Conservation (phyloP, 2,113 vertebrate genomes). For the Embiotoca jacksoni region DNA sequence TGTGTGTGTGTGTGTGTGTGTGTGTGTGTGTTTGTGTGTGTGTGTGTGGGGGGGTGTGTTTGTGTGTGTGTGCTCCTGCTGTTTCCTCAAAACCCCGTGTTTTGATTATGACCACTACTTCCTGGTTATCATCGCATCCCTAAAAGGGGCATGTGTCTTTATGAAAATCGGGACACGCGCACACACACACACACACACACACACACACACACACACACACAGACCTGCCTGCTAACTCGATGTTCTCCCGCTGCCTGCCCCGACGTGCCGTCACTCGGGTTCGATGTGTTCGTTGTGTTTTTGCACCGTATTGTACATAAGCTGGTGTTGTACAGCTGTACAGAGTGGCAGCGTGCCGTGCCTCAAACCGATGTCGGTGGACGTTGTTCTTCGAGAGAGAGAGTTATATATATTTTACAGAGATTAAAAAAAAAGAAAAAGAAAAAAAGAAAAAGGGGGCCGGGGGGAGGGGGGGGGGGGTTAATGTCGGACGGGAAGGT, state of each 20-base stretch:
- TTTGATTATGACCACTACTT: conserved; percentile 57
- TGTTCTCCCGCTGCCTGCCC: conserved; percentile 60
- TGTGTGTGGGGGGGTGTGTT: conserved; percentile 14
- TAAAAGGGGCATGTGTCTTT: conserved; percentile 59
- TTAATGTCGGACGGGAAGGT: neutral
- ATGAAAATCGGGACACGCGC: conserved; percentile 62
- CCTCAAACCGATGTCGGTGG: conserved; percentile 28
- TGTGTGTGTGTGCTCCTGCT: conserved; percentile 19
- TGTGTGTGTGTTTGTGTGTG: conserved; percentile 21
- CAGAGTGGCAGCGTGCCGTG: conserved; percentile 50
- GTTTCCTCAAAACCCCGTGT: conserved; percentile 48
- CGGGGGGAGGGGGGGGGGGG: too few relatives aligned
- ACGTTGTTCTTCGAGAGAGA: conserved; percentile 24
- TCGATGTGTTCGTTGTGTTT: conserved; percentile 59
- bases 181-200: conserved; percentile 33
- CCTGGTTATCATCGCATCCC: conserved; percentile 47
- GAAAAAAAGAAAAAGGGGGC: too few relatives aligned
- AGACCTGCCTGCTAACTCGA: conserved; percentile 56
- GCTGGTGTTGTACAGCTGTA: conserved; percentile 73
- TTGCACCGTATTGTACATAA: conserved; percentile 65
- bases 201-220: conserved; percentile 16
- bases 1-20: conserved; percentile 10
- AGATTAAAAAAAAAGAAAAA: neutral
- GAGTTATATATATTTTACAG: conserved; percentile 36
- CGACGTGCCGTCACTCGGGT: conserved; percentile 17